Conservation (phyloP, 2,797 vertebrate genomes). For the Peromyscus nudipes region DNA sequence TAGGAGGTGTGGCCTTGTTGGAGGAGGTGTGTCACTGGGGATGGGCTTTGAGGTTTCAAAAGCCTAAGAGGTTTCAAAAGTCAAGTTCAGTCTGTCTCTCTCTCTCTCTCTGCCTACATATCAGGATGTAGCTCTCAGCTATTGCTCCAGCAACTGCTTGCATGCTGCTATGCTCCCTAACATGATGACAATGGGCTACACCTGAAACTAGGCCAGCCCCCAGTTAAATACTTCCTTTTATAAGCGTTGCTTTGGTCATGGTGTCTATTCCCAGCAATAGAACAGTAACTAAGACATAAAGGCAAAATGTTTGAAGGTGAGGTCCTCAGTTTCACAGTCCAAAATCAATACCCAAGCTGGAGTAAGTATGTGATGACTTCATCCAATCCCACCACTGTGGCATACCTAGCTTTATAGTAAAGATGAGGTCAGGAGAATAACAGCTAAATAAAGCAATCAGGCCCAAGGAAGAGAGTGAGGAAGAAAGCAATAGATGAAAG, state of each 20-base stretch:
- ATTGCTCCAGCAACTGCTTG: background rate
- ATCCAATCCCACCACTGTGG: background rate
- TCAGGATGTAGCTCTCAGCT: background rate
- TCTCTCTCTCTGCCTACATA: background rate
- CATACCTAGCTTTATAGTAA: conserved; percentile 52
- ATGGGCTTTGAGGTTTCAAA: background rate
- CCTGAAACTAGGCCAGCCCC: background rate
- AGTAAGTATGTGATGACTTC: background rate
- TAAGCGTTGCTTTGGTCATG: background rate
- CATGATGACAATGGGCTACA: background rate
- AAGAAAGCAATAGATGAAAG: background rate
- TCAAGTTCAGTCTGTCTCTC: background rate
- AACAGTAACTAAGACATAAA: background rate
- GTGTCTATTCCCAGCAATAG: background rate
- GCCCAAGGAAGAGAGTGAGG: conserved; percentile 9
- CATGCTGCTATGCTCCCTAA: background rate
- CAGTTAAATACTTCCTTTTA: background rate
- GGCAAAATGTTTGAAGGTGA: background rate
- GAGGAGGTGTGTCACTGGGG: background rate
- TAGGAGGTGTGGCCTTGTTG: background rate
- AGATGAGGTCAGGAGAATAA: conserved; percentile 26
- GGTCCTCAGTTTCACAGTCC: background rate
- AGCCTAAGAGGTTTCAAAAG: background rate
- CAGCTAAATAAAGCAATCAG: conserved; percentile 53
- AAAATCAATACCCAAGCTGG: background rate